Evolutionary conservation across 2,113 vertebrate species (phyloP), one percentile per base, ranked within the genome.

Genomic region (Apeltes quadracus): DNA sequence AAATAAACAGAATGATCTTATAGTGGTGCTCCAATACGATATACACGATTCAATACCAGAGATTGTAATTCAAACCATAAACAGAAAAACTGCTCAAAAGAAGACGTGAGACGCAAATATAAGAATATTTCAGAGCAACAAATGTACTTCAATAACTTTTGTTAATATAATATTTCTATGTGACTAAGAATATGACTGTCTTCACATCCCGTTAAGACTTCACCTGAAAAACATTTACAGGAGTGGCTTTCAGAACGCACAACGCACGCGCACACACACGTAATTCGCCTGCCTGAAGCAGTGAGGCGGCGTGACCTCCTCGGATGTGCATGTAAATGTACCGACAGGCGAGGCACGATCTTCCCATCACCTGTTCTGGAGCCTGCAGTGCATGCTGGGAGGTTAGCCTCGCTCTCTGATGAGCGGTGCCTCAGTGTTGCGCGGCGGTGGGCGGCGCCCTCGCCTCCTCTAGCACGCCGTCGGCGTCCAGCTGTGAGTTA

Each of bases 381-480:
- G 61, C 56, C 72, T 36, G 62, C 57, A 72, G 67, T 66, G 43
- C 57, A 70, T 46, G 38, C 61, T 72, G 69, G 82, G 63, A 75
- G 44, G 63, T n/a, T 36, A 62, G 78, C 48, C 48, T 29, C 66
- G 38, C 63, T 44, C 23, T 72, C 29, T 62, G 65, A 66, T 63
- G 64, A 44, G 72, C 20, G 15, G 23, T 13, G 36, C 48, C 64
- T 93, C 87, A 94, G 67, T 94, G 88, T 83, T 87, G 91, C 6
- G 69, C 76, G 0, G 66, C 29, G 64, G 90, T 41, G 5, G 84
- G 54, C 27, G 29, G 76, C 43, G 78, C 12, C 32, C 34, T 41
- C 2, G 70, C 83, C 81, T 82, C 91, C 13, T 54, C 75, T 7
- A 61, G 63, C 2, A 48, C 67, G 15, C 56, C 7, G 22, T 82